Evolutionary conservation across 2,888 invertebrate species (phyloP).

Genomic region (Lepidochitona cinerea): DNA sequence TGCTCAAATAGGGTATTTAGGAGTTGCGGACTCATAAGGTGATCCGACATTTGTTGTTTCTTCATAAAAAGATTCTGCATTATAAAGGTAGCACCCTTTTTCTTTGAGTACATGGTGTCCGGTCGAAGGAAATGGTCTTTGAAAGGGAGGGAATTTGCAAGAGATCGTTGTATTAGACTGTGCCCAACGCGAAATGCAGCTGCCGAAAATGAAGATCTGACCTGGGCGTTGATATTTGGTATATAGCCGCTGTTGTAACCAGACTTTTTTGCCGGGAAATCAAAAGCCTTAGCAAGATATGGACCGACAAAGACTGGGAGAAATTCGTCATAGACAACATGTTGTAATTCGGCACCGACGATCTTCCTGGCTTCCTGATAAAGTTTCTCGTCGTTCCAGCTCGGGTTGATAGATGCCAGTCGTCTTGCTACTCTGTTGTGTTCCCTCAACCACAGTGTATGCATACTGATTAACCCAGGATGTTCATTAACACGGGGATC

Average conservation of each 20-base stretch:
- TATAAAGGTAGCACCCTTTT: background rate
- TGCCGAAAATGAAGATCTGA: background rate
- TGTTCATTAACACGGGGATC: conserved; percentile 90
- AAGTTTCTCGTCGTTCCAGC: conserved; percentile 78
- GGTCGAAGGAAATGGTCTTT: background rate
- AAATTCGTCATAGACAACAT: conserved; percentile 70
- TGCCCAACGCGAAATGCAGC: background rate
- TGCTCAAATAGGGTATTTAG: conserved; percentile 3
- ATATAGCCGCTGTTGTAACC: background rate
- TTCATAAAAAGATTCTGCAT: background rate
- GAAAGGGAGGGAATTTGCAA: background rate
- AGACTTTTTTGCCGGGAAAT: background rate
- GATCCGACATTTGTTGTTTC: background rate
- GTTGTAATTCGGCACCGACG: conserved; percentile 80
- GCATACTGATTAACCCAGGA: conserved; percentile 87
- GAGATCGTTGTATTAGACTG: background rate
- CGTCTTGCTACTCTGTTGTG: conserved; percentile 88
- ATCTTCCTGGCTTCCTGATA: conserved; percentile 76
- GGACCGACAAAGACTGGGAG: conserved; percentile 84
- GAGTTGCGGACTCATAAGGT: background rate
- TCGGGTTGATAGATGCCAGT: conserved; percentile 83
- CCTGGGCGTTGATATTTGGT: background rate
- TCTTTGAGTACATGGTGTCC: background rate
- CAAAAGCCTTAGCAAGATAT: background rate
- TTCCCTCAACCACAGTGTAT: conserved; percentile 80